Conservation (phyloP, 2,888 invertebrate genomes). For the Eilema griseolum region DNA sequence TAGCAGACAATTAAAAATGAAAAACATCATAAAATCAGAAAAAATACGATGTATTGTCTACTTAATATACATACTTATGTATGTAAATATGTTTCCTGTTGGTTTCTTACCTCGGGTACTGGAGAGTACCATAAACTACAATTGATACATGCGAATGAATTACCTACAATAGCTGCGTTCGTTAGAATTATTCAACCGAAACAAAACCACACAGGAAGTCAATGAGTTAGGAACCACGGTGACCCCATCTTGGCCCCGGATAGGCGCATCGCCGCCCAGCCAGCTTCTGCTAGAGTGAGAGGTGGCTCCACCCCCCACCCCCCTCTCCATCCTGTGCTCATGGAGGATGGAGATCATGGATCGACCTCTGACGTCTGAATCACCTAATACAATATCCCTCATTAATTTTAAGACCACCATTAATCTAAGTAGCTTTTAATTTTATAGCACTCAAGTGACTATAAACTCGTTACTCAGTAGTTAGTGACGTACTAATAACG, state of each 20-base stretch:
- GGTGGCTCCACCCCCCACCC: no score
- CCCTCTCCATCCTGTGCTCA: no score
- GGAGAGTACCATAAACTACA: slow-evolving; percentile 35
- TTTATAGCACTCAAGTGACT: neutral
- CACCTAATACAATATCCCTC: neutral
- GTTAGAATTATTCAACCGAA: neutral
- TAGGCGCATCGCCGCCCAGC: no score
- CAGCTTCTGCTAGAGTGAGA: no score
- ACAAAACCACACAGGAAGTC: neutral
- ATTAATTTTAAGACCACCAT: neutral
- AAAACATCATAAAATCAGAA: slow-evolving; percentile 54
- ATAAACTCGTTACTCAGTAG: neutral
- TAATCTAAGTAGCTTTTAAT: neutral
- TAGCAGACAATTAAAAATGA: slow-evolving; percentile 62
- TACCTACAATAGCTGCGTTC: neutral
- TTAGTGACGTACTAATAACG: neutral
- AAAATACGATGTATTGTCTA: slow-evolving; percentile 62
- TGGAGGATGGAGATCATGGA: no score
- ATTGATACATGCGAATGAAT: slow-evolving; percentile 15
- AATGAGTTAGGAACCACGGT: neutral
- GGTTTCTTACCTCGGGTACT: slow-evolving; percentile 21
- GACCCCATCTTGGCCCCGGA: no score
- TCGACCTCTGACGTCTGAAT: no score
- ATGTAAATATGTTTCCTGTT: slow-evolving; percentile 40
- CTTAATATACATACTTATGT: slow-evolving; percentile 30